Evolutionary conservation across 2,888 invertebrate species (phyloP), one percentile per base, ranked within the genome.

Genomic region (Spilosoma lubricipeda): DNA sequence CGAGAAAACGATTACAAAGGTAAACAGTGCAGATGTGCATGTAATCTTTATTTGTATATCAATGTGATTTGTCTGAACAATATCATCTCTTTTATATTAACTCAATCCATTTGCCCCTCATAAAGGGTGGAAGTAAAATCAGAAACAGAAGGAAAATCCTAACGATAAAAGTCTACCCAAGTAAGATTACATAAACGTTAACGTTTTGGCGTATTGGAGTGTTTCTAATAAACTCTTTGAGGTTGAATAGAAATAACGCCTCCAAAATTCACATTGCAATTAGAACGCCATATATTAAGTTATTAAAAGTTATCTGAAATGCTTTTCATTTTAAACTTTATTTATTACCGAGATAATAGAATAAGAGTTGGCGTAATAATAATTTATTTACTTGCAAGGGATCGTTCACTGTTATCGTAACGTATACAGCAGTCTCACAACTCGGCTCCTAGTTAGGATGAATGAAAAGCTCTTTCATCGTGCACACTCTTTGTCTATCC

Each of bases 401-500:
- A 82, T 88, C 86, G 86, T 91, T 90, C 87, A 84, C 86, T 85
- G 92, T 90, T 92, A 92, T 92, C 92, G 86, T 86, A 84, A 82
- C 83, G 85, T 75, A 68, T 84, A 87, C 90, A 90, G 89, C 85
- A 84, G 86, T 85, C 86, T 82, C 83, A 78, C 87, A 86, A 86
- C 89, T 87, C 79, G 83, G 83, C 82, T 84, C 79, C 77, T 78
- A 87, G 86, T 84, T 76, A 80, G 80, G 82, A 86, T 86, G 89
- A 88, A 90, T 91, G 90, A 90, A 91, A 91, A 86, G 89, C 89
- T 90, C 91, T 92, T 92, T 92, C 92, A 92, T 88, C 87, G 89
- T 85, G 85, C 89, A 88, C 89, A 88, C 89, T 90, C 92, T 92
- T 92, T 92, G 92, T 92, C 89, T 92, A 89, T 89, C 88, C 89